A percentile compares a stretch with the other conserved stretches of the same genome.
phyloP scores from a whole-genome alignment of 2,888 invertebrate genomes.

The Ophioninae sp. region DNA sequence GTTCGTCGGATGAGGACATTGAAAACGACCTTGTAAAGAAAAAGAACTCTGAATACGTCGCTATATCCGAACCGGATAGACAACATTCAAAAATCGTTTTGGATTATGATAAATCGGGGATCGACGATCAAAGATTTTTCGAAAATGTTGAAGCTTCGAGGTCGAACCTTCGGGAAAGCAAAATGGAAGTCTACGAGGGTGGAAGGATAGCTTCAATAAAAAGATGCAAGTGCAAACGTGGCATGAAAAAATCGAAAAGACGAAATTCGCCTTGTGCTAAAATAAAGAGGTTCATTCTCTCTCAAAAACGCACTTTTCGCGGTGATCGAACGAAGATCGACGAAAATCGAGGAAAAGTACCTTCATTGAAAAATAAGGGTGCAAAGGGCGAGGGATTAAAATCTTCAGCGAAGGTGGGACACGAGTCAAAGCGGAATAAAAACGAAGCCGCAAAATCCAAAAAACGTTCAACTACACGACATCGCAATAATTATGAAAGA shows the following conservation, averaged over 20 bases:
- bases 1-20: neutral
- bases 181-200: neutral
- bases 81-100: constrained; percentile 21
- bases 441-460: constrained; percentile 17
- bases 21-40: neutral
- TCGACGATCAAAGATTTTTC: constrained; percentile 1
- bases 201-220: neutral
- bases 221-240: neutral
- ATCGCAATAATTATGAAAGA: constrained; percentile 28
- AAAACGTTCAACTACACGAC: constrained; percentile 3
- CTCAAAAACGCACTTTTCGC: constrained; percentile 34
- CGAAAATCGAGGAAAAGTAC: neutral
- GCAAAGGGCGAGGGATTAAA: constrained; percentile 7
- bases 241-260: constrained; percentile 3
- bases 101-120: constrained; percentile 28
- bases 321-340: neutral
- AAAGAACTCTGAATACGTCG: neutral
- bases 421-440: neutral
- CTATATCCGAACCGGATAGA: neutral
- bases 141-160: neutral
- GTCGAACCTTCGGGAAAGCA: neutral
- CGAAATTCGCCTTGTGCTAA: constrained; percentile 53
- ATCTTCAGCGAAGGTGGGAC: neutral
- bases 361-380: neutral
- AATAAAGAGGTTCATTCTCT: constrained; percentile 56